Percentiles rank a stretch among this genome's conserved stretches.
phyloP scores from a whole-genome alignment of 2,797 vertebrate species.

The Pangasius mekongensis region DNA sequence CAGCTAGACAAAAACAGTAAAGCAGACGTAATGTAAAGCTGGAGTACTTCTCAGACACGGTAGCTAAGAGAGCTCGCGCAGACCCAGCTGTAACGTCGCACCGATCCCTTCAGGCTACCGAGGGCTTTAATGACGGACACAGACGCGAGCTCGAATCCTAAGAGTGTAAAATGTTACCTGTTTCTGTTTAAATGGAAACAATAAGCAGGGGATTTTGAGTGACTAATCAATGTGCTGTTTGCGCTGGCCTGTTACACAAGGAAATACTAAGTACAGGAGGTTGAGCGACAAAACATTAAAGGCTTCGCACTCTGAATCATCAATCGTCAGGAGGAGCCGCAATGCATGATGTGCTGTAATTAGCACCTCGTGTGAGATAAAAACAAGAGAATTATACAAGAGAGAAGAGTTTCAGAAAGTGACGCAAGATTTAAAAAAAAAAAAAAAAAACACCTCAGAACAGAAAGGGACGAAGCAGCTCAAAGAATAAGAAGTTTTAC shows the following conservation, averaged over 20 bases:
- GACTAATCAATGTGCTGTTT: conserved; percentile 38
- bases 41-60: background rate
- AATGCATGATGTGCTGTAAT: background rate
- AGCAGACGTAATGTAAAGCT: background rate
- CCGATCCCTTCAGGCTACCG: background rate
- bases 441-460: background rate
- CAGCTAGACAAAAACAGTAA: background rate
- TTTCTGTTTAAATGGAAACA: conserved; percentile 11
- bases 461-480: background rate
- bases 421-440: background rate
- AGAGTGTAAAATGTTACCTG: background rate
- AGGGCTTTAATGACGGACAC: background rate
- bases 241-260: conserved; percentile 12
- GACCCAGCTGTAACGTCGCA: background rate
- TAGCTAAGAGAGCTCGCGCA: background rate
- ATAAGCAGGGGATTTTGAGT: conserved; percentile 48
- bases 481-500: background rate
- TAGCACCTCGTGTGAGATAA: background rate
- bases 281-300: conserved; percentile 25
- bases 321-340: background rate
- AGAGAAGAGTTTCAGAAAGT: background rate
- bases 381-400: background rate
- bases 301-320: conserved; percentile 36
- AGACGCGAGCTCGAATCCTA: background rate
- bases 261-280: conserved; percentile 41